Base-by-base conservation (phyloP, 2,797 vertebrate genomes). In the Enteromius radiatus region DNA sequence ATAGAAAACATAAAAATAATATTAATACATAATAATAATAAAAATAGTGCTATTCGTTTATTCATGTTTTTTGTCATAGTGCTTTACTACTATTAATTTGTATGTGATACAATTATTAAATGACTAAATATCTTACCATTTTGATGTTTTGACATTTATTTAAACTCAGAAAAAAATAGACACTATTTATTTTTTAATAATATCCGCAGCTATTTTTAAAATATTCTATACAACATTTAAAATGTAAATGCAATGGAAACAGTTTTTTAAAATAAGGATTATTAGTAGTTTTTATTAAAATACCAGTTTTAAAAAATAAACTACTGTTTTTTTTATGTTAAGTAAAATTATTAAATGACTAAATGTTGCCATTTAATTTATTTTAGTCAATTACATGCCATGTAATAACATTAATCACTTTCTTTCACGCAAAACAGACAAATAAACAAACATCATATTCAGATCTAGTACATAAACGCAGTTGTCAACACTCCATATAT, bases 381-480 rank as follows among this genome's bases (percentile, higher is more conserved):
- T 45, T 21, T 33, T 12, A 76, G 15, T 11, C 5, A 63, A 43
- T 31, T 63, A 26, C 19, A 31, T 45, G 9, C 38, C 14, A 23
- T 43, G 43, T 21, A 43, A 76, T 19, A 41, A 41, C 36, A 26
- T 61, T 23, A 61, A 19, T 23, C n/a, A 7, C 17, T 76, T 31
- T 76, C 14, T 75, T 41, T 17, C 36, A 15, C 33, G 15, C 11
- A 23, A 36, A 59, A 26, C 14, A 41, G 73, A 75, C 15, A 43
- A 28, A 41, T 14, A 68, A 56, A 80, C 23, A 56, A 70, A 61
- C 33, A 52, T n/a, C n/a, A 68, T 26, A 69, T 70, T 21, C 9
- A 71, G 3, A 59, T 43, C 9, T 31, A 21, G 6, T 21, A 21
- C 26, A 81, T 36, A 8, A 45, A 15, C 43, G 43, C 67, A 71